Percentiles rank a stretch among this genome's conserved stretches.
These are phyloP conservation scores for Ichneumon xanthorius DNA, from an alignment of 2,888 invertebrate species.

Conservation along the genomic window DNA sequence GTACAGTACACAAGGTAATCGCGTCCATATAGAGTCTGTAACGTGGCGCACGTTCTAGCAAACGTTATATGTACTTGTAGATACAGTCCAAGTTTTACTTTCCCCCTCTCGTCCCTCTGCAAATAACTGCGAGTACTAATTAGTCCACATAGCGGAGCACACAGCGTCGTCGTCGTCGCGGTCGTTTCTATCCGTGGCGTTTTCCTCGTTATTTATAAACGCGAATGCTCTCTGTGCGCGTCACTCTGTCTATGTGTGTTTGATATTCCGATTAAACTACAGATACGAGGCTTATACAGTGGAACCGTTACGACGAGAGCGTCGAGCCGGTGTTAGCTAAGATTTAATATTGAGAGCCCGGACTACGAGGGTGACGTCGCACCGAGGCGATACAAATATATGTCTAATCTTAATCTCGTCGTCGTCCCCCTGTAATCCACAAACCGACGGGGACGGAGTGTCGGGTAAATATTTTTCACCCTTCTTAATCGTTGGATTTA, in stretches of 20 bases:
- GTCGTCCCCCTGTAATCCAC: constrained; percentile 5
- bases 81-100: constrained; percentile 17
- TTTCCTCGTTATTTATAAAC: constrained; percentile 58
- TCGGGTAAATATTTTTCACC: constrained; percentile 10
- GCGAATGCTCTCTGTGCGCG: constrained; percentile 7
- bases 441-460: background rate
- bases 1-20: constrained; percentile 13
- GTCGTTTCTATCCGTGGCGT: constrained; percentile 34
- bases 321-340: background rate
- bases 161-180: constrained; percentile 38
- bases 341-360: constrained; percentile 33
- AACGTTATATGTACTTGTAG: constrained; percentile 34
- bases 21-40: background rate
- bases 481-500: background rate
- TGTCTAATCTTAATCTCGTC: constrained; percentile 35
- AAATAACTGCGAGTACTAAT: constrained; percentile 59
- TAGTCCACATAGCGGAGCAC: constrained; percentile 47
- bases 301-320: background rate
- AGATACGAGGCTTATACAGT: constrained; percentile 2
- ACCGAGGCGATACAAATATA: constrained; percentile 29
- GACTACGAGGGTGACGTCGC: constrained; percentile 6
- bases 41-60: constrained; percentile 3
- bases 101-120: constrained; percentile 37
- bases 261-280: constrained; percentile 21
- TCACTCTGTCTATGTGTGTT: background rate